Base-by-base conservation (phyloP, 2,888 invertebrate genomes). In the Drosophila sordidapex region DNA sequence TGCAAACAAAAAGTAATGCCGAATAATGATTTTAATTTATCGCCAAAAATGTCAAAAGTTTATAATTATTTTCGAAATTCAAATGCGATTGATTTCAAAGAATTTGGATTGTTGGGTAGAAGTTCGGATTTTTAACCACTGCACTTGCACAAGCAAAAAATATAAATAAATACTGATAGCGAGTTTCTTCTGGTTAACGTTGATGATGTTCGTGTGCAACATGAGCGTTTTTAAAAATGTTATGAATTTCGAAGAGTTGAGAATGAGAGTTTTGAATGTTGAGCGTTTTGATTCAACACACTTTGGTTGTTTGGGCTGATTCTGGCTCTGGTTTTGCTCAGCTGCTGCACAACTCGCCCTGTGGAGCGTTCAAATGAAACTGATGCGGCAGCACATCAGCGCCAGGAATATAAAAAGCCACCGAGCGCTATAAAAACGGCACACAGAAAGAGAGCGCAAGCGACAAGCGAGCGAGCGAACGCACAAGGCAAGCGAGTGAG, bases 311-410 rank as follows among this genome's bases (percentile, higher is more conserved):
- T 58, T 36, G 49, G 52, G 63, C 21, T 61, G 60, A 31, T 56
- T 74, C 53, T 60, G 27, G 11, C 11, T 33, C 53, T 51, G 51
- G 29, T 43, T 69, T 52, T 51, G 49, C 51, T 72, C 38, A 53
- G 62, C 56, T 70, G 67, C 56, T 76, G 76, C 74, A 89, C 87
- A 79, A 81, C 76, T 66, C 72, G 82, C 76, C 70, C 74, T 74
- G 77, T 59, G 77, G 82, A 91, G 76, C 79, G 82, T 89, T 87
- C 79, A 75, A 83, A 87, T 76, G 78, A 82, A 87, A 90, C 91
- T 91, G 90, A 80, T 74, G 81, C 81, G 65, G 74, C 76, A 72
- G 48, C 66, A 70, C 57, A 56, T 52, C 73, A 57, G 68, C 43
- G 61, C 57, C 74, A 82, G 82, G 85, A 89, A 87, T 86, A 87